Evolutionary conservation across 2,888 invertebrate genomes (phyloP).

Genomic region (Ennomos fuscantarius): DNA sequence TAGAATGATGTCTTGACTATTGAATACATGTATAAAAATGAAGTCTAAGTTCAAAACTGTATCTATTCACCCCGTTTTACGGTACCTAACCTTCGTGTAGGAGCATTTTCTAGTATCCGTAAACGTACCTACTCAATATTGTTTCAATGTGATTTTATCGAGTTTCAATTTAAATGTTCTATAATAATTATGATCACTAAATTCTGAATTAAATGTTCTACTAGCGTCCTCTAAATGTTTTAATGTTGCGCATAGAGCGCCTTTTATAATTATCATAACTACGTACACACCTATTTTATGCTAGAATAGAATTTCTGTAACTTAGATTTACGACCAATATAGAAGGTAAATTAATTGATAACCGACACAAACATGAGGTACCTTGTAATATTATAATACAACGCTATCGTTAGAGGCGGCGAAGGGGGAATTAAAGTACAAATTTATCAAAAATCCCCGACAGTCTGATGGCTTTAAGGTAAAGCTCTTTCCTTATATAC

Average conservation of each 20-base stretch:
- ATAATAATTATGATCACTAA: conserved; percentile 29
- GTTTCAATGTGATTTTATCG: conserved; percentile 49
- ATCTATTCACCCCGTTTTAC: no score
- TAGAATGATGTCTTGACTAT: no score
- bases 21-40: no score
- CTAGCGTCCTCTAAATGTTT: conserved; percentile 48
- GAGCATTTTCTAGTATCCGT: conserved; percentile 29
- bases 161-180: conserved; percentile 49
- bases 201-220: conserved; percentile 34
- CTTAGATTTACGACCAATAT: conserved; percentile 80
- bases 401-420: conserved; percentile 59
- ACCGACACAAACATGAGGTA: conserved; percentile 69
- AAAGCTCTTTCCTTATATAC: conserved; percentile 71
- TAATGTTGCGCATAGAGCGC: conserved; percentile 52
- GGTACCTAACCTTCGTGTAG: conserved; percentile 24
- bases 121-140: conserved; percentile 11
- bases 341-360: conserved; percentile 63
- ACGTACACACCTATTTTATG: conserved; percentile 66
- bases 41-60: no score
- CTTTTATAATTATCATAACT: conserved; percentile 38
- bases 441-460: conserved; percentile 76
- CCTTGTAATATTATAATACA: conserved; percentile 54
- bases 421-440: conserved; percentile 76
- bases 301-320: conserved; percentile 72
- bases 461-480: conserved; percentile 64